Percentiles rank a stretch among this genome's conserved stretches.
phyloP scores from a whole-genome alignment of 2,888 invertebrate species.

The Apomyelois bistriatella region DNA sequence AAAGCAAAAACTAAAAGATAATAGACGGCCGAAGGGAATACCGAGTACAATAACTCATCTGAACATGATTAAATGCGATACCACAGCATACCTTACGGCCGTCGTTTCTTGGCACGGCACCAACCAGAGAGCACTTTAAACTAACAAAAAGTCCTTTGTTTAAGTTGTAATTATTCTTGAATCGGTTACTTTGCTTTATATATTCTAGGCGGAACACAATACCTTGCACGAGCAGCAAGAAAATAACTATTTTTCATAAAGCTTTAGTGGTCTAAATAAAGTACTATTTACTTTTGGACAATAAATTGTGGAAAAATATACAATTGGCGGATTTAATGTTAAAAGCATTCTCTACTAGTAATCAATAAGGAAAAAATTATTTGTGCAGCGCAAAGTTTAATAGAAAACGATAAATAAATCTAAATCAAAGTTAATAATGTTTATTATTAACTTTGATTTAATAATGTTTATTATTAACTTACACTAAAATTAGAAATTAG shows the following conservation, averaged over 20 bases:
- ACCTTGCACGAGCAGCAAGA: neutral
- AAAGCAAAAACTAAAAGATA: neutral
- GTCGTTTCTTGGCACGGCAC: slow-evolving; percentile 7
- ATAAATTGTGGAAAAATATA: too few species aligned
- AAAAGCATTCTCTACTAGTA: too few species aligned
- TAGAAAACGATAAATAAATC: too few species aligned
- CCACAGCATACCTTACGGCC: neutral
- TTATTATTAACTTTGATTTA: too few species aligned
- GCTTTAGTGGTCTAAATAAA: neutral
- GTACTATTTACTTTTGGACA: too few species aligned
- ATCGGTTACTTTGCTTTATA: slow-evolving; percentile 9
- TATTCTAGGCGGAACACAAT: neutral
- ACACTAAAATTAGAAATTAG: too few species aligned
- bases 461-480: too few species aligned
- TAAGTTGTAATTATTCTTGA: slow-evolving; percentile 8
- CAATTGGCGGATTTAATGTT: too few species aligned
- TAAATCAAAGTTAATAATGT: too few species aligned
- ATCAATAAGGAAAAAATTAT: too few species aligned
- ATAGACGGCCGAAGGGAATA: too few species aligned
- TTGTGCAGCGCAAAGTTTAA: too few species aligned
- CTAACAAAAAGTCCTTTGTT: slow-evolving; percentile 12
- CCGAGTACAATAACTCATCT: slow-evolving; percentile 4
- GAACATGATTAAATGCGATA: slow-evolving; percentile 5
- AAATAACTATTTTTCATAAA: neutral
- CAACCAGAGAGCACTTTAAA: neutral